These are phyloP conservation scores for Lepidostoma basale DNA, from an alignment of 1,140 invertebrate genomes.

Conservation along the genomic window DNA sequence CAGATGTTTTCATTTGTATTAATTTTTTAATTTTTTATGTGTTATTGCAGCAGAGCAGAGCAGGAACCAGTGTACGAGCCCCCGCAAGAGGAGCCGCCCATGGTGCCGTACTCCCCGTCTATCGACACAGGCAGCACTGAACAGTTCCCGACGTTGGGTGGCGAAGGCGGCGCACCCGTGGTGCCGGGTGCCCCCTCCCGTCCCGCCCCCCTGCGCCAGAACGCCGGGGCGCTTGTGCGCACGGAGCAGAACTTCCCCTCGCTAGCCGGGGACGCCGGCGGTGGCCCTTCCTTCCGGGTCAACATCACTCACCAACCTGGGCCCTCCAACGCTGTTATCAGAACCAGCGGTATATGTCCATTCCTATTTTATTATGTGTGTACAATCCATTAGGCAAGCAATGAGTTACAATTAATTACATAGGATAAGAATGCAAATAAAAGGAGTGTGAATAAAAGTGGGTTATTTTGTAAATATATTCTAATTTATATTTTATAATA, in stretches of 20 bases:
- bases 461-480: conserved; percentile 14
- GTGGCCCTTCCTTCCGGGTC: conserved; percentile 33
- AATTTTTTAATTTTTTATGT: not conserved
- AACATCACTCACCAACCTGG: conserved; percentile 45
- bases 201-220: conserved; percentile 48
- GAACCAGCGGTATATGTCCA: conserved; percentile 21
- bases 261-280: conserved; percentile 48
- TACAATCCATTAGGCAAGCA: not conserved
- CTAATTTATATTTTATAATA: no score
- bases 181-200: not conserved
- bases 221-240: conserved; percentile 56
- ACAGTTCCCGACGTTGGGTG: conserved; percentile 72
- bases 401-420: no score
- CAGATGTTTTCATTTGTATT: no score
- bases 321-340: conserved; percentile 40
- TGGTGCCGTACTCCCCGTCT: not conserved
- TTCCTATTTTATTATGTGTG: not conserved
- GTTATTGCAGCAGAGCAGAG: conserved; percentile 5
- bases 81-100: not conserved
- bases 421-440: no score
- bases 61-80: not conserved
- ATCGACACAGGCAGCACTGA: conserved; percentile 68
- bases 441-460: not conserved
- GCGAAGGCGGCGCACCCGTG: conserved; percentile 41
- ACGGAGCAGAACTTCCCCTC: conserved; percentile 71